These are phyloP conservation scores for Hippocampus guttulatus DNA, from an alignment of 2,113 vertebrate species.

Conservation along the genomic window DNA sequence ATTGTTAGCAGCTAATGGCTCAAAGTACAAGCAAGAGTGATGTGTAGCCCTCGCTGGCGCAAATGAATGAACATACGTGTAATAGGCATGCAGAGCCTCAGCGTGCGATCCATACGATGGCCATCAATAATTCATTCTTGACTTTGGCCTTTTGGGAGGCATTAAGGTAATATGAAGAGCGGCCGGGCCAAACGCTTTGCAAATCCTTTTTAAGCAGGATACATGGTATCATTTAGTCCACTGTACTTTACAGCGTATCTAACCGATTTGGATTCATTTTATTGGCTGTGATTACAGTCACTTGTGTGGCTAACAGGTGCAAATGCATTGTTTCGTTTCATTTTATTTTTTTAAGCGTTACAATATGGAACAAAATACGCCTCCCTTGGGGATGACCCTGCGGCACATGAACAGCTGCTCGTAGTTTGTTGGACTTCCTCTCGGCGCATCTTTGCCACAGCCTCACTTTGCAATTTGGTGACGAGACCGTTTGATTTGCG, in stretches of 20 bases:
- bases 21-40: constrained; percentile 64
- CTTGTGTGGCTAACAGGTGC: constrained; percentile 11
- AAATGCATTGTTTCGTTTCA: neutral
- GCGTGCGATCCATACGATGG: constrained; percentile 69
- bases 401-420: constrained; percentile 56
- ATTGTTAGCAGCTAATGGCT: constrained; percentile 67
- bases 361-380: neutral
- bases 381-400: neutral
- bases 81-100: constrained; percentile 69
- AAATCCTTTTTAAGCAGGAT: constrained; percentile 68
- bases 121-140: constrained; percentile 73
- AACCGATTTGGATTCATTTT: constrained; percentile 55
- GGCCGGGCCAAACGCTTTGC: constrained; percentile 69
- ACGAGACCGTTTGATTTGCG: constrained; percentile 61
- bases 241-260: constrained; percentile 54
- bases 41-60: constrained; percentile 58
- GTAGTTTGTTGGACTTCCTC: constrained; percentile 56
- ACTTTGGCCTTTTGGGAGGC: constrained; percentile 71
- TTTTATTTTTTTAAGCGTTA: neutral
- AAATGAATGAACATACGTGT: constrained; percentile 70
- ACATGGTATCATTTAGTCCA: constrained; percentile 56
- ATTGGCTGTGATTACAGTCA: constrained; percentile 22
- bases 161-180: constrained; percentile 73
- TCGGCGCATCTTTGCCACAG: constrained; percentile 30
- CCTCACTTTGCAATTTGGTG: constrained; percentile 60